phyloP scores from a whole-genome alignment of 2,888 invertebrate genomes.

The Microplitis manilae region DNA sequence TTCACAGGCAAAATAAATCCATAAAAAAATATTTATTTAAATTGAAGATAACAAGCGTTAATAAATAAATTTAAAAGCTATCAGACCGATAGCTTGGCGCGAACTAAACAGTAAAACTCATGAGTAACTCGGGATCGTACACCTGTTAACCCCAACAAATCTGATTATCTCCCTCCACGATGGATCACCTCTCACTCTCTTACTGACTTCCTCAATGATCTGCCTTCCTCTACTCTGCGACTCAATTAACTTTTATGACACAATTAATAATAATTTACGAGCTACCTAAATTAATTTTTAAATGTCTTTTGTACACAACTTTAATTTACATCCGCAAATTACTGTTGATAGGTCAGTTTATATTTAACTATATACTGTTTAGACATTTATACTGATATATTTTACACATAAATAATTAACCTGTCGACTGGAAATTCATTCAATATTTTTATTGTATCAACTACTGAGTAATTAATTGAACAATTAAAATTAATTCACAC shows the following conservation, averaged over 20 bases:
- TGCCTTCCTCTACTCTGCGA: background rate
- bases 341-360: too few species aligned
- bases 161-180: background rate
- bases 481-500: background rate
- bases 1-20: background rate
- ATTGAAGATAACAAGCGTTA: background rate
- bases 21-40: background rate
- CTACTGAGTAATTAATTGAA: background rate
- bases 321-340: slow-evolving; percentile 6
- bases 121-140: background rate
- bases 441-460: too few species aligned
- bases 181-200: background rate
- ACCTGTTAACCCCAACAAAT: slow-evolving; percentile 10
- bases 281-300: slow-evolving; percentile 1
- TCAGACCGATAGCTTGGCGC: background rate
- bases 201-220: background rate
- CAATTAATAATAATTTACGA: slow-evolving; percentile 11
- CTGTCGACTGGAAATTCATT: too few species aligned
- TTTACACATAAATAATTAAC: too few species aligned
- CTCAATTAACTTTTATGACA: too few species aligned
- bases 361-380: too few species aligned
- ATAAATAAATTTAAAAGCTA: background rate
- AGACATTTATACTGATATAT: too few species aligned
- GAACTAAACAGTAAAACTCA: slow-evolving; percentile 5
- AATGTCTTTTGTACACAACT: background rate